Evolutionary conservation across 2,113 vertebrate genomes (phyloP).

Genomic region (Agelaius tricolor): DNA sequence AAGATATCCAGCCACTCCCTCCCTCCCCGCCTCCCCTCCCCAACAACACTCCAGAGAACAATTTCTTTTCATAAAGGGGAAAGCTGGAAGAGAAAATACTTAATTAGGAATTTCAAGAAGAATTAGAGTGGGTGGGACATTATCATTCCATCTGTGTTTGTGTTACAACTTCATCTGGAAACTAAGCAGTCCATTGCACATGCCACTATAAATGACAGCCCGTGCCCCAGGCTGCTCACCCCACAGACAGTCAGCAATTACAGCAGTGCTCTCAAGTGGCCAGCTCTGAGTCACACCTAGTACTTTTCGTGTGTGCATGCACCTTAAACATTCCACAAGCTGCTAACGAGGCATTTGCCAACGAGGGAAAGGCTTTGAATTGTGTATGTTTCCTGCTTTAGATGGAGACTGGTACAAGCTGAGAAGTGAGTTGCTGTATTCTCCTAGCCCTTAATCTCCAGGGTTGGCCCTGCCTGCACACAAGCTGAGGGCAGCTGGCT

Average conservation of each 20-base stretch:
- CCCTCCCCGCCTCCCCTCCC: neutral
- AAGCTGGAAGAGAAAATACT: neutral
- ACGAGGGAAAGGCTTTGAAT: neutral
- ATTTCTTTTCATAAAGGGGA: neutral
- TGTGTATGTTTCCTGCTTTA: neutral
- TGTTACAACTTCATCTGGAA: constrained; percentile 24
- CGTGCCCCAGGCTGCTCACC: neutral
- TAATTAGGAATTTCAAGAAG: neutral
- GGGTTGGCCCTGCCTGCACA: neutral
- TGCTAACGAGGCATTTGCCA: neutral
- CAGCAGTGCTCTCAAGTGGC: neutral
- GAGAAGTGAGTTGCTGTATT: neutral
- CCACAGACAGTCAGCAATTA: neutral
- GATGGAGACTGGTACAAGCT: neutral
- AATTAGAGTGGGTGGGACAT: neutral
- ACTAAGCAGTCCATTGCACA: neutral
- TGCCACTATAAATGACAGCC: neutral
- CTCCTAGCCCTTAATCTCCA: neutral
- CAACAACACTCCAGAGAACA: neutral
- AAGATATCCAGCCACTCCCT: neutral
- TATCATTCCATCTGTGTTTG: constrained; percentile 38
- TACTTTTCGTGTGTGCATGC: neutral
- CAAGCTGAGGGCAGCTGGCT: neutral
- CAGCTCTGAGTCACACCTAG: neutral
- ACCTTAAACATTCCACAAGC: neutral